Conservation (phyloP, 2,888 invertebrate species). For the Trichogramma evanescens region DNA sequence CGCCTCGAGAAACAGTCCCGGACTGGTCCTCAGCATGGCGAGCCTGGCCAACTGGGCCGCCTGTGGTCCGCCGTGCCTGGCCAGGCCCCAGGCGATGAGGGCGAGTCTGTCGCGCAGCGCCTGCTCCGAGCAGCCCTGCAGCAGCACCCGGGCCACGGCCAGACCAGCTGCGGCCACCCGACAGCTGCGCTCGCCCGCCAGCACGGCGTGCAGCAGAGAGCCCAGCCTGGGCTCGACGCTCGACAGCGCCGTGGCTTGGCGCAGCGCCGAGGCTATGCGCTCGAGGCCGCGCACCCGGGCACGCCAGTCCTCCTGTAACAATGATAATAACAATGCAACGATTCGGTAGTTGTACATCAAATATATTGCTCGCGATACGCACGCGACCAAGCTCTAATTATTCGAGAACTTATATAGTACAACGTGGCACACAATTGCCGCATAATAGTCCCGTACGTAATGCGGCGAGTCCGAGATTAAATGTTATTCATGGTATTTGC, state of each 20-base stretch:
- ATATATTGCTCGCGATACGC: too few relatives aligned
- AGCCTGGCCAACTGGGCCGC: constrained; percentile 45
- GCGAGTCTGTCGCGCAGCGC: constrained; percentile 44
- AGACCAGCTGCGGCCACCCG: constrained; percentile 48
- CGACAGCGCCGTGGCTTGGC: constrained; percentile 50
- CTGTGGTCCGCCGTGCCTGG: constrained; percentile 49
- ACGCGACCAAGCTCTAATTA: too few relatives aligned
- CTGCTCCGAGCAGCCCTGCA: constrained; percentile 39
- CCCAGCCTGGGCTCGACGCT: constrained; percentile 57
- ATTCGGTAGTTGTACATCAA: too few relatives aligned
- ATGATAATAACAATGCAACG: not conserved
- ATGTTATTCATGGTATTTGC: too few relatives aligned
- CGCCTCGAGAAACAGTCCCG: constrained; percentile 51
- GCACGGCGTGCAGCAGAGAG: constrained; percentile 57
- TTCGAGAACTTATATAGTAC: too few relatives aligned
- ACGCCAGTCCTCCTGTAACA: constrained; percentile 53
- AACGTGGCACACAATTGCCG: too few relatives aligned
- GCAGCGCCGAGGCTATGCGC: constrained; percentile 53
- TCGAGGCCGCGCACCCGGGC: constrained; percentile 55
- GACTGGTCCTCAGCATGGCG: constrained; percentile 49
- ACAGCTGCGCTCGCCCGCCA: constrained; percentile 59
- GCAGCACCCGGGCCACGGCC: constrained; percentile 40
- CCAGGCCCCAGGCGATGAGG: constrained; percentile 46
- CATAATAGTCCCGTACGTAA: too few relatives aligned
- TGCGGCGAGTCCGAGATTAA: too few relatives aligned